These are phyloP conservation scores for Acanthosoma haemorrhoidale DNA, from an alignment of 2,888 invertebrate genomes.

Conservation along the genomic window DNA sequence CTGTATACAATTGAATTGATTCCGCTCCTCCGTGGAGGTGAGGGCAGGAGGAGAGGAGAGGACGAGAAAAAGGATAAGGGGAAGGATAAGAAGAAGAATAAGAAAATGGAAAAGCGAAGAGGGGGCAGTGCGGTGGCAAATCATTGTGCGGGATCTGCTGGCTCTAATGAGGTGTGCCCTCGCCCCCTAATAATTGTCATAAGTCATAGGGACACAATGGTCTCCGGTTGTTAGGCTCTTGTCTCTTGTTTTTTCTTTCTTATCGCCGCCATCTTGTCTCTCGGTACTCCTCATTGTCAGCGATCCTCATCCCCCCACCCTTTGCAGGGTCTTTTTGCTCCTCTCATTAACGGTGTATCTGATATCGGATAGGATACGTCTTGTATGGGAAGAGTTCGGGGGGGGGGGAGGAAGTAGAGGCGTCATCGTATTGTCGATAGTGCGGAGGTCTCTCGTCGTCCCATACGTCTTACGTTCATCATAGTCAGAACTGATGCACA, in stretches of 20 bases:
- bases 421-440: too few species aligned
- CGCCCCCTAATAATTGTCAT: slow-evolving; percentile 20
- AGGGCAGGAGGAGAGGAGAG: not conserved
- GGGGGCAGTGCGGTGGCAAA: slow-evolving; percentile 12
- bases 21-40: not conserved
- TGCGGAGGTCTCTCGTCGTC: too few species aligned
- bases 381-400: too few species aligned
- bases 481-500: too few species aligned
- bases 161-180: not conserved
- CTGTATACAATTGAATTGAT: slow-evolving; percentile 31
- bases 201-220: slow-evolving; percentile 27
- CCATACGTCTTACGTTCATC: too few species aligned
- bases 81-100: slow-evolving; percentile 12
- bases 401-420: too few species aligned
- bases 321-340: too few species aligned
- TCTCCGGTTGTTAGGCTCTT: not conserved
- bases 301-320: not conserved
- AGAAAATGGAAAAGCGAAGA: not conserved
- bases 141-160: slow-evolving; percentile 15
- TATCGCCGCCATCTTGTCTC: not conserved
- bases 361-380: too few species aligned
- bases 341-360: not conserved
- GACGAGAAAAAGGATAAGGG: too few species aligned
- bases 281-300: too few species aligned
- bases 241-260: not conserved